Conservation (phyloP, 92 coral and sea anemone genomes). For the Phenganax marumi region DNA sequence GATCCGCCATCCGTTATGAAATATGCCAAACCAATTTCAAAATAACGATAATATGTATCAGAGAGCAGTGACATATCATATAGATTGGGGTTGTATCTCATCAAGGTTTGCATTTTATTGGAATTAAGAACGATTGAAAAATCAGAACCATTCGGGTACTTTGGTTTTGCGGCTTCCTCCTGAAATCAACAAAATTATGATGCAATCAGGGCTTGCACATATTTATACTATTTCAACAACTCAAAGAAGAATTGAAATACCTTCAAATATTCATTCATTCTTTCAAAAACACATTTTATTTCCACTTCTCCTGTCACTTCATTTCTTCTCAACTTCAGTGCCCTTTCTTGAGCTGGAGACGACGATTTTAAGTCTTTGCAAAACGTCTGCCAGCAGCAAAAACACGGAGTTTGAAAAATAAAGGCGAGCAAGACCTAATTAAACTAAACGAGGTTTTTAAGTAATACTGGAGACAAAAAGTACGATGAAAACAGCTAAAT, state of each 20-base stretch:
- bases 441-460: no score
- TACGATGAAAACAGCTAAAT: no score
- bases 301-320: slow-evolving; percentile 82
- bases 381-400: slow-evolving; percentile 55
- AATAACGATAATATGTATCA: slow-evolving; percentile 77
- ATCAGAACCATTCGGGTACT: slow-evolving; percentile 74
- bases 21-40: slow-evolving; percentile 77
- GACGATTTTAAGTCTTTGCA: slow-evolving; percentile 69
- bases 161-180: slow-evolving; percentile 65
- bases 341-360: slow-evolving; percentile 57
- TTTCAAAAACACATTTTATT: slow-evolving; percentile 79
- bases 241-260: slow-evolving; percentile 15
- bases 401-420: no score
- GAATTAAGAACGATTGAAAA: slow-evolving; percentile 65
- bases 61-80: slow-evolving; percentile 67
- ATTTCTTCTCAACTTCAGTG: slow-evolving; percentile 71
- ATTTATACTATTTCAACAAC: not conserved
- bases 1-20: slow-evolving; percentile 67
- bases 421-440: no score
- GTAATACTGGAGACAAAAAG: no score
- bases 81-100: slow-evolving; percentile 62
- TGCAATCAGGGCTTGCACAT: not conserved
- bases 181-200: not conserved
- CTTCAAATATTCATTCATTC: slow-evolving; percentile 70
- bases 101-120: slow-evolving; percentile 63